These are phyloP conservation scores for Ceryle rudis DNA, from an alignment of 2,797 vertebrate genomes.

Conservation along the genomic window DNA sequence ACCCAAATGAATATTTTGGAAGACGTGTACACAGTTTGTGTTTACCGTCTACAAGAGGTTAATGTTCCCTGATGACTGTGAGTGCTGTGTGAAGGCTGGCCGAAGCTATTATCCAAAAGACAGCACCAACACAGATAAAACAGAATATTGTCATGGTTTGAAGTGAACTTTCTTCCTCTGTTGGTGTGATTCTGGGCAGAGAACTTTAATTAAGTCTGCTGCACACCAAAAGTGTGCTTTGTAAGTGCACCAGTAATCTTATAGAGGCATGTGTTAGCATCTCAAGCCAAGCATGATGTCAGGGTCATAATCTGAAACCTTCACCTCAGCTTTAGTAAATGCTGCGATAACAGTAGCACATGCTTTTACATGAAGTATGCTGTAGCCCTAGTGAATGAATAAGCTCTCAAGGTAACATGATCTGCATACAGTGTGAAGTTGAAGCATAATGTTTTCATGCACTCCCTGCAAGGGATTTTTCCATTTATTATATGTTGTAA, in stretches of 20 bases:
- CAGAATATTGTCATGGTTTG: background rate
- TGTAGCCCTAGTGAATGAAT: background rate
- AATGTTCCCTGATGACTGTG: background rate
- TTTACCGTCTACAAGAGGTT: background rate
- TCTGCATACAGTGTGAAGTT: background rate
- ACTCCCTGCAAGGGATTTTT: background rate
- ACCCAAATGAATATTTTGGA: background rate
- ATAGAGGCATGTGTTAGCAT: background rate
- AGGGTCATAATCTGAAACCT: background rate
- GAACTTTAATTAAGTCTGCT: background rate
- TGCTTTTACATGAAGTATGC: background rate
- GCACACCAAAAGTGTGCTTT: background rate
- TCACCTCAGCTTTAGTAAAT: background rate
- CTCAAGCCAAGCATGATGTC: constrained; percentile 2
- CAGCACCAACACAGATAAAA: background rate
- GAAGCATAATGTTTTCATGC: background rate
- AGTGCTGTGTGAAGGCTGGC: background rate
- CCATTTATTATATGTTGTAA: background rate
- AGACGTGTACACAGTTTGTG: background rate
- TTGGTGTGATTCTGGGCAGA: background rate
- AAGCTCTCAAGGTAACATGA: background rate
- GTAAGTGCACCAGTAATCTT: background rate
- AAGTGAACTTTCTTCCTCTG: background rate
- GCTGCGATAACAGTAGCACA: background rate
- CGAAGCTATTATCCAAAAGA: background rate